Conservation (phyloP, 2,113 vertebrate species). For the Menura novaehollandiae region DNA sequence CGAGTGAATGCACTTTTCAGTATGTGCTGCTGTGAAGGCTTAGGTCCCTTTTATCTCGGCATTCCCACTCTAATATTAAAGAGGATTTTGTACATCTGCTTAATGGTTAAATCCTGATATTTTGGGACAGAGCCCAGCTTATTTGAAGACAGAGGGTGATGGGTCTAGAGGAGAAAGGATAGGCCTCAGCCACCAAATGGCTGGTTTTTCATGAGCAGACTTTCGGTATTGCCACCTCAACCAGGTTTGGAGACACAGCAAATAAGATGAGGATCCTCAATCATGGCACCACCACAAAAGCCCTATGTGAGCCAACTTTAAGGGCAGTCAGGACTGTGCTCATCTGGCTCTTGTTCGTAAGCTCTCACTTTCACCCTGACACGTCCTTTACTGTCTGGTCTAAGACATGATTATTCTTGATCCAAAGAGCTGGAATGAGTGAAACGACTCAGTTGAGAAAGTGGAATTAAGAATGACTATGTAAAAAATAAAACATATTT, state of each 20-base stretch:
- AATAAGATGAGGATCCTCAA: not conserved
- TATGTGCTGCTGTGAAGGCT: not conserved
- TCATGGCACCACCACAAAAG: not conserved
- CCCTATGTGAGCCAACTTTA: not conserved
- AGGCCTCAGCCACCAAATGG: not conserved
- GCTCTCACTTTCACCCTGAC: not conserved
- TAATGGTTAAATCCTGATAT: not conserved
- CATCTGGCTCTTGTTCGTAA: not conserved
- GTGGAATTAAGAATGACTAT: not conserved
- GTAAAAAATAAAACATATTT: not conserved
- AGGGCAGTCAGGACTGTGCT: not conserved
- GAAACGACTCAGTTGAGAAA: not conserved
- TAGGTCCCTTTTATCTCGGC: fast-evolving
- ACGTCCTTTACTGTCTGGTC: not conserved
- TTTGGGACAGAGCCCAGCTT: not conserved
- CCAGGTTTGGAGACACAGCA: not conserved
- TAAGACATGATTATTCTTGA: not conserved
- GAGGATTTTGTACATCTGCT: not conserved
- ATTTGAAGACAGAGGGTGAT: not conserved
- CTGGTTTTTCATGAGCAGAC: not conserved
- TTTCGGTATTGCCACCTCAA: not conserved
- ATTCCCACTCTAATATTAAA: not conserved
- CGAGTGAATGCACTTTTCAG: not conserved
- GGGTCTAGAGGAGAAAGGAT: not conserved
- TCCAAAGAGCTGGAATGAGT: not conserved